Conservation (phyloP, 2,113 vertebrate genomes). For the Pogonocichla stellata region DNA sequence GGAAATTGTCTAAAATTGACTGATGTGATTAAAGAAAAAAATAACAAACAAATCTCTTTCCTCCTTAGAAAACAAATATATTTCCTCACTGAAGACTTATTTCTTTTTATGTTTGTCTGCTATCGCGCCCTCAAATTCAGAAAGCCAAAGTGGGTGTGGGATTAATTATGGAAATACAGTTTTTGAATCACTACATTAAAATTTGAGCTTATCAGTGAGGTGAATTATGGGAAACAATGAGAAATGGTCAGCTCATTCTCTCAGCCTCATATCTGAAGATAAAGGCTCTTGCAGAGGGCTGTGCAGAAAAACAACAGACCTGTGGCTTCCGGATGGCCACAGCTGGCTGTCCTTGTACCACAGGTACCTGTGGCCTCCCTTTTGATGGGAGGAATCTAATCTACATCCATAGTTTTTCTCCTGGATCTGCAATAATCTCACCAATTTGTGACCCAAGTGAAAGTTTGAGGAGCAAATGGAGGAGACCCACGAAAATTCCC, state of each 20-base stretch:
- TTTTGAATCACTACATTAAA: not conserved
- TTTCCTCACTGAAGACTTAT: not conserved
- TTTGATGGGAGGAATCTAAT: not conserved
- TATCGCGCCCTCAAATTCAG: not conserved
- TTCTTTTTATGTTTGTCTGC: not conserved
- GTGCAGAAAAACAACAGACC: not conserved
- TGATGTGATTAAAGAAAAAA: not conserved
- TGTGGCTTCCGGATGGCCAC: not conserved
- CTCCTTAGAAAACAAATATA: not conserved
- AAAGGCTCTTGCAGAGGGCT: not conserved
- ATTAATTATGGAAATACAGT: not conserved
- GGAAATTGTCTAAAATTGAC: not conserved
- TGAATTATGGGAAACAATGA: not conserved
- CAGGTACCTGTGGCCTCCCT: not conserved
- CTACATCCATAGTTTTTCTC: not conserved
- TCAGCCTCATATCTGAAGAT: not conserved
- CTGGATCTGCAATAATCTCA: not conserved
- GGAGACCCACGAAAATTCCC: not conserved
- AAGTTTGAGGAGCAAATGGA: not conserved
- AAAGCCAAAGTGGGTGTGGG: not conserved
- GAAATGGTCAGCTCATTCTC: not conserved
- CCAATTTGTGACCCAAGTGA: not conserved
- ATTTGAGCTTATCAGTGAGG: not conserved
- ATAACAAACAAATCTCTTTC: rapidly evolving
- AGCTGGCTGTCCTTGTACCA: rapidly evolving